Percentiles rank a stretch among this genome's conserved stretches.
These are phyloP conservation scores for Lithobius niger DNA, from an alignment of 1,140 invertebrate genomes.

Conservation along the genomic window DNA sequence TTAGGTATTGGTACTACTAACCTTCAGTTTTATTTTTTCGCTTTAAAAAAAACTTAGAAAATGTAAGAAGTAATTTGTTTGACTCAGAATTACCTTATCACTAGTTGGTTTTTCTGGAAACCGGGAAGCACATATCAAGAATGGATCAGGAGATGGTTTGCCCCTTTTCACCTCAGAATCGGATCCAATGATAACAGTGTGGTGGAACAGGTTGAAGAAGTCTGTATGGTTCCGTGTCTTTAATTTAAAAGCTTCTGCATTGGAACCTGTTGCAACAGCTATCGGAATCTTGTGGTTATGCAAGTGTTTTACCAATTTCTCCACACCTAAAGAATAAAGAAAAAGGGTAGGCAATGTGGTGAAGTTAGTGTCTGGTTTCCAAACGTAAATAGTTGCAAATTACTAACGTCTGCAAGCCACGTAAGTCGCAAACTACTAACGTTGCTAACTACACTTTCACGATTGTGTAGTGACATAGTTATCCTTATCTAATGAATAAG, in stretches of 20 bases:
- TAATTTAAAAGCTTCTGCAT: constrained; percentile 52
- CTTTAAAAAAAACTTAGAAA: too few relatives aligned
- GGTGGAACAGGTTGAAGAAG: constrained; percentile 58
- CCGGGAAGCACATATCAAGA: constrained; percentile 64
- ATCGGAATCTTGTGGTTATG: constrained; percentile 63
- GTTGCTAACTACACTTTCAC: too few relatives aligned
- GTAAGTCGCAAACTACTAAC: too few relatives aligned
- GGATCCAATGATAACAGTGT: constrained; percentile 66
- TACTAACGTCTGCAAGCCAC: too few relatives aligned
- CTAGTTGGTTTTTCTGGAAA: constrained; percentile 45
- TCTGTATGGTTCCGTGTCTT: constrained; percentile 61
- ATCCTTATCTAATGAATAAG: too few relatives aligned
- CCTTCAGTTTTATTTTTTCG: too few relatives aligned
- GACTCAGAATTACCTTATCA: neutral
- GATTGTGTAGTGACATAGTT: too few relatives aligned
- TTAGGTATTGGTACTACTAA: too few relatives aligned
- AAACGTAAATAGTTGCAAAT: too few relatives aligned
- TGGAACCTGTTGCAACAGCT: constrained; percentile 78
- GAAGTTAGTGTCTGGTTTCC: too few relatives aligned
- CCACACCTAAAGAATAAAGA: constrained; percentile 69
- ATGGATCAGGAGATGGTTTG: constrained; percentile 90
- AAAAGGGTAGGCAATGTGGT: too few relatives aligned
- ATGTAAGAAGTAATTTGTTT: too few relatives aligned
- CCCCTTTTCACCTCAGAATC: constrained; percentile 78
- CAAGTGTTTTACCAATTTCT: constrained; percentile 63